A percentile compares a stretch with the other conserved stretches of the same genome.
Evolutionary conservation across 2,797 vertebrate genomes (phyloP).

Genomic region (Oophaga sylvatica): DNA sequence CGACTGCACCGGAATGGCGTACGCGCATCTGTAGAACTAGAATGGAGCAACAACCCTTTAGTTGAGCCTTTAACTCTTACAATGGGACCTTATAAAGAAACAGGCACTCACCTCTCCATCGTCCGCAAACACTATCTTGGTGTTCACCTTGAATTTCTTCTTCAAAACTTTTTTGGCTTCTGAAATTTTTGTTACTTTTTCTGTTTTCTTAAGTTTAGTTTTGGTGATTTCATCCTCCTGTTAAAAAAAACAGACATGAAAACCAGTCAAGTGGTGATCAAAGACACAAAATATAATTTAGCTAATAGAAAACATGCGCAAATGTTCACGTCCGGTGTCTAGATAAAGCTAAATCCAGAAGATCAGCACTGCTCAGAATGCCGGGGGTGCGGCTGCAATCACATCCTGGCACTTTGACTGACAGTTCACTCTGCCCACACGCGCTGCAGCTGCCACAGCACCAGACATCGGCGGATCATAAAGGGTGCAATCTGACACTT

Average conservation of each 20-base stretch:
- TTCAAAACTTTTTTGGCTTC: constrained; percentile 93
- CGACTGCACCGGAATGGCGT: too few relatives aligned
- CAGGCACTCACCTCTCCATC: constrained; percentile 82
- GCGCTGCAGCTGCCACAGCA: too few relatives aligned
- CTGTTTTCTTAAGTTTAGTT: constrained; percentile 70
- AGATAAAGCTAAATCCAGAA: background rate
- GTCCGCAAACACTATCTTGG: constrained; percentile 87
- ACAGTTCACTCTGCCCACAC: too few relatives aligned
- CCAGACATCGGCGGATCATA: too few relatives aligned
- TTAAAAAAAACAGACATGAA: constrained; percentile 41
- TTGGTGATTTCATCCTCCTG: constrained; percentile 71
- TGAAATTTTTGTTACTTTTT: constrained; percentile 82
- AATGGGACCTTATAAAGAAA: background rate
- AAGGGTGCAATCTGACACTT: too few relatives aligned
- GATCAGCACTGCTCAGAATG: too few relatives aligned
- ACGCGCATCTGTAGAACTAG: background rate
- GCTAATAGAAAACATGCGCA: background rate
- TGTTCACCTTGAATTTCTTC: constrained; percentile 93
- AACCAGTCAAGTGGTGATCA: background rate
- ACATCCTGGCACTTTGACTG: too few relatives aligned
- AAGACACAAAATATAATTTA: background rate
- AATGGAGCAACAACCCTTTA: background rate
- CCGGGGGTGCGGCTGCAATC: too few relatives aligned
- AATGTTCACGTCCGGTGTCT: background rate
- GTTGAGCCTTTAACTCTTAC: background rate